These are phyloP conservation scores for Glomeris marginata DNA, from an alignment of 2,888 invertebrate genomes.

Conservation along the genomic window DNA sequence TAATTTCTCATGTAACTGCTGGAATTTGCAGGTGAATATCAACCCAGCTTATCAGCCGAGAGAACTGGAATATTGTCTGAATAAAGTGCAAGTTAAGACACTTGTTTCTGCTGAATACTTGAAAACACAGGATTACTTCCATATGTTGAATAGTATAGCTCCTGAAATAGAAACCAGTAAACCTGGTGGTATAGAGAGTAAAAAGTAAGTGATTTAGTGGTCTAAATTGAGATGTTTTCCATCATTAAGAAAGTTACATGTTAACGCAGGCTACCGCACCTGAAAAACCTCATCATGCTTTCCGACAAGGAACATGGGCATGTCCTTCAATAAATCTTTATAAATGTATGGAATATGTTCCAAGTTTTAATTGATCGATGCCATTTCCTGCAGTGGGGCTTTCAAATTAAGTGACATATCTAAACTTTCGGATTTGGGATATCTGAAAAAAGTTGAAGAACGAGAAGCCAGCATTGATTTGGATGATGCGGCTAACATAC, in stretches of 20 bases:
- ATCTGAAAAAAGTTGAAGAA: constrained; percentile 19
- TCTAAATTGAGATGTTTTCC: not conserved
- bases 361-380: not conserved
- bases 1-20: too few relatives aligned
- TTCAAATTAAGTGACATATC: constrained; percentile 3
- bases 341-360: not conserved
- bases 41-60: constrained; percentile 55
- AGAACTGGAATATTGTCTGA: constrained; percentile 34
- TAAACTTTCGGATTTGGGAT: constrained; percentile 25
- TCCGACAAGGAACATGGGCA: constrained; percentile 14
- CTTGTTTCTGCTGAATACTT: constrained; percentile 19
- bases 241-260: constrained; percentile 1
- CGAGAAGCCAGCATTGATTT: constrained; percentile 20
- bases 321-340: constrained; percentile 1
- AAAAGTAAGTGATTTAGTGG: constrained; percentile 8
- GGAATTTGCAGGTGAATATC: constrained; percentile 53
- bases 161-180: constrained; percentile 26
- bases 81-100: constrained; percentile 7
- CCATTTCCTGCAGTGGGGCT: constrained; percentile 1
- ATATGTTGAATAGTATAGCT: constrained; percentile 25
- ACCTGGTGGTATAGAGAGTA: constrained; percentile 11
- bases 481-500: constrained; percentile 55
- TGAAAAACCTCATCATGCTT: constrained; percentile 16
- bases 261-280: constrained; percentile 14
- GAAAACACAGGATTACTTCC: constrained; percentile 32